Evolutionary conservation across 2,113 vertebrate genomes (phyloP).

Genomic region (Myotis davidii): DNA sequence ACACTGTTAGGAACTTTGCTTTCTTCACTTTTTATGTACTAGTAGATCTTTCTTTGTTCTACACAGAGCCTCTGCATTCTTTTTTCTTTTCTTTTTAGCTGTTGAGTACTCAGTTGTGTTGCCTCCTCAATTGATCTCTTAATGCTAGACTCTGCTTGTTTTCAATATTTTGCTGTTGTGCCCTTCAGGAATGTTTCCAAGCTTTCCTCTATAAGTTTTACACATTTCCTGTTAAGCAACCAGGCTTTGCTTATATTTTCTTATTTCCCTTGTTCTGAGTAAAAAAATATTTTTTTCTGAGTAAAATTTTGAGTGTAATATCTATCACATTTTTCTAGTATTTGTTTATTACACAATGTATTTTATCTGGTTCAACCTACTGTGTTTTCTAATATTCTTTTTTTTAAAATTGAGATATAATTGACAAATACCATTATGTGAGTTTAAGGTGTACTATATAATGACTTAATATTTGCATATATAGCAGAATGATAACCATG

Average conservation of each 20-base stretch:
- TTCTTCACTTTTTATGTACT: background rate
- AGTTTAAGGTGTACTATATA: background rate
- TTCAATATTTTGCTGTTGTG: background rate
- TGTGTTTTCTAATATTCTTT: background rate
- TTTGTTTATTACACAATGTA: background rate
- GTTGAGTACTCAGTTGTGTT: background rate
- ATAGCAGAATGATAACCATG: background rate
- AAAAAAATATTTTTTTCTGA: slow-evolving; percentile 7
- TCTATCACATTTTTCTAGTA: slow-evolving; percentile 1
- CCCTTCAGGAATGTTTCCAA: background rate
- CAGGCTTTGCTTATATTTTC: background rate
- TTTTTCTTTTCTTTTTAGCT: background rate
- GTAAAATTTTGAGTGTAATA: slow-evolving; percentile 11
- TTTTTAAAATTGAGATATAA: background rate
- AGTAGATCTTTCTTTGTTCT: background rate
- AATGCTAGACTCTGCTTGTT: background rate
- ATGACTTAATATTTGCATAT: background rate
- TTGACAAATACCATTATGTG: background rate
- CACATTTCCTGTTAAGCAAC: background rate
- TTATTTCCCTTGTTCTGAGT: slow-evolving; percentile 18
- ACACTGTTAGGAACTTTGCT: background rate
- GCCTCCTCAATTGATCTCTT: background rate
- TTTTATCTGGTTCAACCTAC: background rate
- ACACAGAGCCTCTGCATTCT: background rate
- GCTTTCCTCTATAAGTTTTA: background rate